Conservation (phyloP, 2,797 vertebrate genomes). For the Coregonus ussuriensis region DNA sequence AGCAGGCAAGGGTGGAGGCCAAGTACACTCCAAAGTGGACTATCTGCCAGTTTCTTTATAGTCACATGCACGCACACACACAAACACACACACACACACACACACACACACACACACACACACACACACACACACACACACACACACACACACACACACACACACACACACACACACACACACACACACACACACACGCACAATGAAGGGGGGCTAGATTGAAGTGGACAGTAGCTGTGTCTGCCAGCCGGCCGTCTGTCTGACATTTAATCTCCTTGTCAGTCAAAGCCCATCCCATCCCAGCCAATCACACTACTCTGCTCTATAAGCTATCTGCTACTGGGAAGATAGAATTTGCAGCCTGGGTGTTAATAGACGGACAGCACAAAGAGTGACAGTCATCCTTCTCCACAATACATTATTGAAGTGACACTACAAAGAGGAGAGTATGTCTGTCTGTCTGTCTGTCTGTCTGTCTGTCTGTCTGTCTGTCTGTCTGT, state of each 20-base stretch:
- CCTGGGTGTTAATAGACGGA: conserved; percentile 51
- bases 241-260: conserved; percentile 25
- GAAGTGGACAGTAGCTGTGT: conserved; percentile 32
- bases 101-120: conserved; percentile 1
- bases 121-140: background rate
- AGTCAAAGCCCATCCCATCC: conserved; percentile 40
- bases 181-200: background rate
- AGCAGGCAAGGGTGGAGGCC: conserved; percentile 21
- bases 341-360: conserved; percentile 34
- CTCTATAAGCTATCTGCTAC: conserved; percentile 28
- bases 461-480: background rate
- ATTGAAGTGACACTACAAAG: conserved; percentile 58
- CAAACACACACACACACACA: background rate
- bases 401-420: conserved; percentile 40
- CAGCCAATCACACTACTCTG: conserved; percentile 26
- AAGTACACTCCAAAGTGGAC: conserved; percentile 28
- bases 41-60: conserved; percentile 13
- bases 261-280: conserved; percentile 49
- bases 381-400: conserved; percentile 50
- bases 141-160: conserved; percentile 9
- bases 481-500: background rate
- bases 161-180: background rate
- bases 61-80: background rate
- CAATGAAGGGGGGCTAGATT: conserved; percentile 8
- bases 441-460: conserved; percentile 18